These are phyloP conservation scores for Gymnoscopelus braueri DNA, from an alignment of 2,797 vertebrate species.

Conservation along the genomic window DNA sequence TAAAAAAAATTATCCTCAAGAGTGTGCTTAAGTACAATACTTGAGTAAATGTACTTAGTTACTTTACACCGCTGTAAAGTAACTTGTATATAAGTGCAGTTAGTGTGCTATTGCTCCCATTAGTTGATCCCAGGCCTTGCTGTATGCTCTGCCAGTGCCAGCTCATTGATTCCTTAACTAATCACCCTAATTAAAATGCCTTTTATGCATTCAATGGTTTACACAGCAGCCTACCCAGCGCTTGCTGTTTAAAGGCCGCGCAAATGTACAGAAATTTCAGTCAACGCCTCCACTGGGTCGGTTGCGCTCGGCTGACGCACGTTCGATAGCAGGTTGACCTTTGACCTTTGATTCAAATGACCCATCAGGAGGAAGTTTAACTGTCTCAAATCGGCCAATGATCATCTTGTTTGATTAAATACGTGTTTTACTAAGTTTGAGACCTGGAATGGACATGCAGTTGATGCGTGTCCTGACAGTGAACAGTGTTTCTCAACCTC, in stretches of 20 bases:
- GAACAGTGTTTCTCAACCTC: too few relatives aligned
- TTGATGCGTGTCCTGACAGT: too few relatives aligned
- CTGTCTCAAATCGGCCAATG: conserved; percentile 10
- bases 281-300: conserved; percentile 27
- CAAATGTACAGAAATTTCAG: conserved; percentile 50
- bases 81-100: conserved; percentile 52
- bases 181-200: conserved; percentile 77
- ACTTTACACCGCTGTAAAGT: conserved; percentile 21
- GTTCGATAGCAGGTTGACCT: not conserved
- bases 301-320: not conserved
- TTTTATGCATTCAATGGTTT: conserved; percentile 74
- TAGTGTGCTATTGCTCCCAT: conserved; percentile 60
- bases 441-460: not conserved
- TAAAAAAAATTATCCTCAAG: too few relatives aligned
- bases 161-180: conserved; percentile 78
- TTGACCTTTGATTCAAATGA: conserved; percentile 15
- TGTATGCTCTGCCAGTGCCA: conserved; percentile 68
- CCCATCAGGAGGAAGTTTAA: conserved; percentile 8
- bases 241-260: conserved; percentile 59
- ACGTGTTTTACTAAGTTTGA: conserved; percentile 18
- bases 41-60: too few relatives aligned
- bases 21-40: too few relatives aligned
- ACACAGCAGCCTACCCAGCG: conserved; percentile 55
- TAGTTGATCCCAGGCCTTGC: conserved; percentile 63
- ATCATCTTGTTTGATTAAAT: conserved; percentile 24